Evolutionary conservation across 2,888 invertebrate genomes (phyloP).

Genomic region (Nephrotoma guestfalica): DNA sequence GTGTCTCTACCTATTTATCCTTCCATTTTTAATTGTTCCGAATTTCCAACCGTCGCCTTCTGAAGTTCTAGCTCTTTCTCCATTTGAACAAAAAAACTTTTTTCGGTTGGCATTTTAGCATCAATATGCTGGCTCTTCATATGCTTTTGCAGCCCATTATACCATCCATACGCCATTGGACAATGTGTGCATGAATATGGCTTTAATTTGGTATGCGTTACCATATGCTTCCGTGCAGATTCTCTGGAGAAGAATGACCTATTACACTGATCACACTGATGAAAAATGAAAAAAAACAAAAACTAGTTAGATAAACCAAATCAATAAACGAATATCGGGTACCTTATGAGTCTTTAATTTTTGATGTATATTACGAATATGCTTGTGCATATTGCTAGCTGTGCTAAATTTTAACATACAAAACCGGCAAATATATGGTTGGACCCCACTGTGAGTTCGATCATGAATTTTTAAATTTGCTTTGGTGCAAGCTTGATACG

Average conservation of each 20-base stretch:
- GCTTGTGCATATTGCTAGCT: constrained; percentile 14
- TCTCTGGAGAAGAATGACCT: constrained; percentile 13
- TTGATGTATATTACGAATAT: constrained; percentile 14
- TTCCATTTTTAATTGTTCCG: neutral
- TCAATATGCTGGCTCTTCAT: constrained; percentile 13
- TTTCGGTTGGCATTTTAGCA: constrained; percentile 13
- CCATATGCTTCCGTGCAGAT: constrained; percentile 13
- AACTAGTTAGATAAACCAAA: neutral
- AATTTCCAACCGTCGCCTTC: neutral
- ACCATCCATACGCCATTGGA: constrained; percentile 13
- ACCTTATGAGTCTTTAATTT: constrained; percentile 13
- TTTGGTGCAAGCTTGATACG: constrained; percentile 12
- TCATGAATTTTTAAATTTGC: constrained; percentile 14
- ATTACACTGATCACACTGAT: constrained; percentile 12
- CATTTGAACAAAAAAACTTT: constrained; percentile 11
- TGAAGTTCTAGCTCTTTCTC: neutral
- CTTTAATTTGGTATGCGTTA: constrained; percentile 13
- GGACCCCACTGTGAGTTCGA: constrained; percentile 13
- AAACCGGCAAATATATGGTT: constrained; percentile 12
- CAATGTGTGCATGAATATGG: constrained; percentile 13
- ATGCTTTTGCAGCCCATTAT: constrained; percentile 14
- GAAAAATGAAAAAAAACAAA: neutral
- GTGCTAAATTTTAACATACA: constrained; percentile 14
- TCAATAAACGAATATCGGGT: neutral
- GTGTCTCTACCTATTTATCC: neutral